These are phyloP conservation scores for Megalopta genalis DNA, from an alignment of 1,140 invertebrate species.

Conservation along the genomic window DNA sequence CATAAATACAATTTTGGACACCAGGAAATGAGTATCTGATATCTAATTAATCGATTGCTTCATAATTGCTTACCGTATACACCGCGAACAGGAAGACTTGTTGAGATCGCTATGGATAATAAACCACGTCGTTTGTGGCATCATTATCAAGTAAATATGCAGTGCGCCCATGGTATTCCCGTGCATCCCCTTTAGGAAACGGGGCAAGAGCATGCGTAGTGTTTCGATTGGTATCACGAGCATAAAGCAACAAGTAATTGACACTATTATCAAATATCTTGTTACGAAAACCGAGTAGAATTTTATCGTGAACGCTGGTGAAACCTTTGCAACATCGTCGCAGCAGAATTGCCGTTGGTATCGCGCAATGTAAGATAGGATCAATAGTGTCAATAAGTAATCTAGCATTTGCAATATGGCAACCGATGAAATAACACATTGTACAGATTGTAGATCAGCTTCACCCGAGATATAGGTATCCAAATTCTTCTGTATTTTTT, in stretches of 20 bases:
- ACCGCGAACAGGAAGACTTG: not conserved
- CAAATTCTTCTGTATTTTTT: too few species aligned
- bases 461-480: too few species aligned
- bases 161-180: not conserved
- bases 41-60: too few species aligned
- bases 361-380: too few species aligned
- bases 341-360: not conserved
- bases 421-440: too few species aligned
- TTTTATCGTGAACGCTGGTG: not conserved
- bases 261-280: not conserved
- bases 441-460: too few species aligned
- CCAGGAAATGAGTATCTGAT: too few species aligned
- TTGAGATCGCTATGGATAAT: not conserved
- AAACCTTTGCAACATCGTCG: not conserved
- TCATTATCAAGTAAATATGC: not conserved
- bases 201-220: slow-evolving; percentile 36
- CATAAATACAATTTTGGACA: too few species aligned
- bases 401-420: too few species aligned
- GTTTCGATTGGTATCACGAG: slow-evolving; percentile 33
- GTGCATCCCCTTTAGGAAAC: slow-evolving; percentile 6
- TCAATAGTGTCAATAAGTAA: too few species aligned
- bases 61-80: not conserved
- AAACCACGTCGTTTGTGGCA: not conserved
- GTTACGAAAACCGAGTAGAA: not conserved
- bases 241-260: slow-evolving; percentile 43